Evolutionary conservation across 2,113 vertebrate genomes (phyloP), one percentile per base, ranked within the genome.

Genomic region (Phalacrocorax aristotelis): DNA sequence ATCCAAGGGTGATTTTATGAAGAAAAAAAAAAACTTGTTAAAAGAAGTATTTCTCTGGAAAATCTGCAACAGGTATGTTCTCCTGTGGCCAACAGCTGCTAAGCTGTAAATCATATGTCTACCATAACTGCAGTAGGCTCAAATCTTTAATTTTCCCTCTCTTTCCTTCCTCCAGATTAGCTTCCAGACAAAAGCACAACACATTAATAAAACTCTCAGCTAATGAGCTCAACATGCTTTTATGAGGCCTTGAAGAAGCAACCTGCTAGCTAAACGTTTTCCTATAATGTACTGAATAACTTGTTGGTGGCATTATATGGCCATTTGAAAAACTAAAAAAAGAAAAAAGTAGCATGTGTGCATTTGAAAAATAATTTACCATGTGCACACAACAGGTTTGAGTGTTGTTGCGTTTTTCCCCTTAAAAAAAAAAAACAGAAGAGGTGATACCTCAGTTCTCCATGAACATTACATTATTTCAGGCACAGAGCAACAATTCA

Each of bases 1-100:
- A n/a, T 49, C n/a, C 69, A 91, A 96, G 89, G 80, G 54, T 83
- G 42, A 66, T 38, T 78, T 95, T 94, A 83, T 21, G 17, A 92
- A 92, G 10, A 46, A 18, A 46, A 52, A 52, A 51, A 84, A 62
- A 83, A 48, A 30, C 75, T 64, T 58, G 18, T 77, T 90, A 52
- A 58, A 94, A 72, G 72, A 20, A 61, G 36, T 20, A 60, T 55
- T 87, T 87, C 30, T 57, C 69, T 70, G 32, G 76, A 58, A 93
- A 58, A 65, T 42, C 55, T 68, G 83, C 19, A 80, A 65, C 40
- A 74, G 54, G 68, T 64, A 40, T 48, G 4, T 52, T 66, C 58
- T 68, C 72, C 66, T 27, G 29, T 19, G 30, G 66, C 29, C 21
- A 40, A 54, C 25, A 89, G 51, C 76, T 71, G 66, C 70, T 51